These are phyloP conservation scores for Clarias laeviceps DNA, from an alignment of 2,797 vertebrate species.

Conservation along the genomic window DNA sequence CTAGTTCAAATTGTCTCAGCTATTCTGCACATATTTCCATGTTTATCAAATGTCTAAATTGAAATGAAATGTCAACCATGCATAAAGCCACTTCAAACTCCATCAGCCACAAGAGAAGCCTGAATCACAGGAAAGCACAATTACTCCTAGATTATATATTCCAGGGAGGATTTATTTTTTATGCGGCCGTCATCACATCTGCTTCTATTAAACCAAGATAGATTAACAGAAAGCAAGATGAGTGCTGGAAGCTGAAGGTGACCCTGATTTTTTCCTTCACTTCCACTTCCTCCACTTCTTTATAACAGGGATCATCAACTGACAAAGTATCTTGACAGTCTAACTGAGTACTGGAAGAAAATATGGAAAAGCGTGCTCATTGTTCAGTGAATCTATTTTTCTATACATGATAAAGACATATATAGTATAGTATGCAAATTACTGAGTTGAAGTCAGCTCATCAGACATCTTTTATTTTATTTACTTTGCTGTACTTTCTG, in stretches of 20 bases:
- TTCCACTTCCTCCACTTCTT: background rate
- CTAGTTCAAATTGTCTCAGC: background rate
- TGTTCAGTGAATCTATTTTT: background rate
- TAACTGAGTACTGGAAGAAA: background rate
- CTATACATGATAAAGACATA: background rate
- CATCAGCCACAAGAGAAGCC: background rate
- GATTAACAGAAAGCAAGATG: conserved; percentile 29
- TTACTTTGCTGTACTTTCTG: background rate
- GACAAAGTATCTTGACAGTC: background rate
- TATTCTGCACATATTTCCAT: background rate
- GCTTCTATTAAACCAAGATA: conserved; percentile 34
- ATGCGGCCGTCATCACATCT: conserved; percentile 27
- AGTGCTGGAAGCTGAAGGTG: conserved; percentile 18
- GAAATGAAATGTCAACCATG: background rate
- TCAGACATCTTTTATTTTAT: background rate
- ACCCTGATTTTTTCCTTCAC: background rate
- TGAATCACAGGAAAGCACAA: background rate
- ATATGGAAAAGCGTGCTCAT: background rate
- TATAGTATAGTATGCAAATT: background rate
- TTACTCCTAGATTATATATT: background rate
- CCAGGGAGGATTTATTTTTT: conserved; percentile 17
- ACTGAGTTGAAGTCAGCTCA: background rate
- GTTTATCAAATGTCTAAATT: background rate
- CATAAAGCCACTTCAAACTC: background rate
- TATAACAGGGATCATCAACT: background rate